phyloP scores from a whole-genome alignment of 1,140 invertebrate species.

The Hesperophylax magnus region DNA sequence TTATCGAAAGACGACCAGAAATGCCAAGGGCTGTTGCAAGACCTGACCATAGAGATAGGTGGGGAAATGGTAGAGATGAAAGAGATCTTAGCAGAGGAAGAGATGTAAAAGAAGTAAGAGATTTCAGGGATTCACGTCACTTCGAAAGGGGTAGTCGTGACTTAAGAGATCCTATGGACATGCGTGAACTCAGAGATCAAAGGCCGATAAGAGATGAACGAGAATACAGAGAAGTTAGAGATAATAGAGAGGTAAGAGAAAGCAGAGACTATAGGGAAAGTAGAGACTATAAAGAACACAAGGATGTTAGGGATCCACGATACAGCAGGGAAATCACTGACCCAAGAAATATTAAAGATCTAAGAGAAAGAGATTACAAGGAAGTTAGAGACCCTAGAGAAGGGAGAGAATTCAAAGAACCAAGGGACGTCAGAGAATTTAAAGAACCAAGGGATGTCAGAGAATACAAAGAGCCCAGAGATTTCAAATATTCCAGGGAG shows the following conservation, averaged over 20 bases:
- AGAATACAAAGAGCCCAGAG: constrained; percentile 45
- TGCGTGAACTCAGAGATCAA: constrained; percentile 50
- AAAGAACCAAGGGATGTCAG: constrained; percentile 34
- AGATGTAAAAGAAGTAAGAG: constrained; percentile 33
- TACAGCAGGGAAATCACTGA: constrained; percentile 41
- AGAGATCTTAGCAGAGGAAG: constrained; percentile 37
- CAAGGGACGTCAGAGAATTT: constrained; percentile 40
- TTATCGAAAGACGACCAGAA: constrained; percentile 64
- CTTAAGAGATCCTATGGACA: constrained; percentile 44
- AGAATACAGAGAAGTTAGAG: constrained; percentile 42
- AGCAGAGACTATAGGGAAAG: constrained; percentile 27
- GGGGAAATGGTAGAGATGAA: constrained; percentile 48
- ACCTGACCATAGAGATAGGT: constrained; percentile 57
- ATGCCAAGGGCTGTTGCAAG: constrained; percentile 63
- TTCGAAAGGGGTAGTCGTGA: constrained; percentile 31
- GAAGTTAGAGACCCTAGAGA: constrained; percentile 47
- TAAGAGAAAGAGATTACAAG: constrained; percentile 44
- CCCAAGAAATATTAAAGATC: constrained; percentile 44
- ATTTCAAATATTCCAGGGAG: constrained; percentile 49
- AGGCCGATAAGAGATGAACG: constrained; percentile 30
- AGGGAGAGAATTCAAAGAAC: constrained; percentile 28
- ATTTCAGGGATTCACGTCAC: constrained; percentile 45
- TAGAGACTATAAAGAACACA: constrained; percentile 44
- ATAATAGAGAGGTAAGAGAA: constrained; percentile 37
- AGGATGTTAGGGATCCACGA: constrained; percentile 46